Conservation (phyloP, 64 coral and sea anemone species). For the Cladopsammia gracilis region DNA sequence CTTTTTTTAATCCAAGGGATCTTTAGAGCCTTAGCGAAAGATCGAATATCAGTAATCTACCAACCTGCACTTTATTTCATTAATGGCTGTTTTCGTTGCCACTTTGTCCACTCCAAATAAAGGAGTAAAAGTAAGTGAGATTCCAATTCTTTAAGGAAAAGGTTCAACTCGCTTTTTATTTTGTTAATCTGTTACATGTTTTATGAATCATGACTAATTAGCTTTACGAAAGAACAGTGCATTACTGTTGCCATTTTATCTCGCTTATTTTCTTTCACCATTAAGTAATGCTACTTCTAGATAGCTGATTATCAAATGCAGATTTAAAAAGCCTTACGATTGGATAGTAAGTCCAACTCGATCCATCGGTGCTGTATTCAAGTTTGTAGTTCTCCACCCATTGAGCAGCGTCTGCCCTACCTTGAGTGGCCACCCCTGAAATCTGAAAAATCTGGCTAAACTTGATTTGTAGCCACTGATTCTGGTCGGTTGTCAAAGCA, state of each 20-base stretch:
- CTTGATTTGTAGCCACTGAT: constrained; percentile 69
- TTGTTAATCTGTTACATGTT: no score
- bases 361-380: constrained; percentile 46
- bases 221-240: no score
- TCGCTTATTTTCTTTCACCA: no score
- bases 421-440: constrained; percentile 78
- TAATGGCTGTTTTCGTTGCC: constrained; percentile 1
- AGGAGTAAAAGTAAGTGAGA: background rate
- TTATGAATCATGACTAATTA: no score
- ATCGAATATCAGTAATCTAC: constrained; percentile 7
- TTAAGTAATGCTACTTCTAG: no score
- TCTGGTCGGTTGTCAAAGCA: background rate
- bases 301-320: no score
- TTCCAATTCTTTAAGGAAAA: background rate
- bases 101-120: constrained; percentile 25
- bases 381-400: constrained; percentile 54
- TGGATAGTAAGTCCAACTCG: constrained; percentile 36
- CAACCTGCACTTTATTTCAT: background rate
- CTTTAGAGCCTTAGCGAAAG: constrained; percentile 5
- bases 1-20: constrained; percentile 31
- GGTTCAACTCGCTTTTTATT: no score
- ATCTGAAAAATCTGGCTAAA: constrained; percentile 49
- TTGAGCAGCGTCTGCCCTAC: constrained; percentile 58
- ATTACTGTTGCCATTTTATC: background rate
- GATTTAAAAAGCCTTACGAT: background rate